Conservation (phyloP, 2,888 invertebrate genomes). For the Drosophila nigricruria region DNA sequence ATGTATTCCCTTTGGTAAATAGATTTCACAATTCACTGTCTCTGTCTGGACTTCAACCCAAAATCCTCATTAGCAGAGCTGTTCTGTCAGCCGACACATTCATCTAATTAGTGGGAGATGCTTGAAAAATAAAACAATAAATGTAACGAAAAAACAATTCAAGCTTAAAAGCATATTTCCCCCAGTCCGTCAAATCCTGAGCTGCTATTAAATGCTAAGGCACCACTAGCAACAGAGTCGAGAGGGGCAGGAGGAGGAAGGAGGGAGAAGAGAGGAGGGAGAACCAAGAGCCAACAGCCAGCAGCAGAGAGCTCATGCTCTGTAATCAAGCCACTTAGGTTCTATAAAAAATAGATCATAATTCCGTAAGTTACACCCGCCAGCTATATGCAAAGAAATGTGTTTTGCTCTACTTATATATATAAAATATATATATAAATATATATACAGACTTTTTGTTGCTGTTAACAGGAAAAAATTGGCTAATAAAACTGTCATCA, state of each 20-base stretch:
- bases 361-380: conserved; percentile 41
- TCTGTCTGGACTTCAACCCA: background rate
- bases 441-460: conserved; percentile 2
- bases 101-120: conserved; percentile 1
- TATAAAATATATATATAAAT: background rate
- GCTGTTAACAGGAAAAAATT: conserved; percentile 47
- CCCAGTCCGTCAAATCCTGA: conserved; percentile 19
- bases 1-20: background rate
- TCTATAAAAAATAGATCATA: conserved; percentile 55
- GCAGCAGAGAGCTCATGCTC: background rate
- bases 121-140: background rate
- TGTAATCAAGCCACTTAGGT: conserved; percentile 49
- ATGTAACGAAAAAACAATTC: background rate
- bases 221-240: background rate
- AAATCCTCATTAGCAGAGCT: conserved; percentile 7
- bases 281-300: background rate
- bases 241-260: background rate
- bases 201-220: conserved; percentile 27
- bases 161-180: conserved; percentile 11
- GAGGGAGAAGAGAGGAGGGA: background rate
- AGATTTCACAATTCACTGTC: background rate
- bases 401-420: conserved; percentile 12
- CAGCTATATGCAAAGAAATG: conserved; percentile 43
- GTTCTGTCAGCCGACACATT: background rate
- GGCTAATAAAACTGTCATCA: conserved; percentile 78